Evolutionary conservation across 2,797 vertebrate species (phyloP), one percentile per base, ranked within the genome.

Genomic region (Taeniopygia guttata): DNA sequence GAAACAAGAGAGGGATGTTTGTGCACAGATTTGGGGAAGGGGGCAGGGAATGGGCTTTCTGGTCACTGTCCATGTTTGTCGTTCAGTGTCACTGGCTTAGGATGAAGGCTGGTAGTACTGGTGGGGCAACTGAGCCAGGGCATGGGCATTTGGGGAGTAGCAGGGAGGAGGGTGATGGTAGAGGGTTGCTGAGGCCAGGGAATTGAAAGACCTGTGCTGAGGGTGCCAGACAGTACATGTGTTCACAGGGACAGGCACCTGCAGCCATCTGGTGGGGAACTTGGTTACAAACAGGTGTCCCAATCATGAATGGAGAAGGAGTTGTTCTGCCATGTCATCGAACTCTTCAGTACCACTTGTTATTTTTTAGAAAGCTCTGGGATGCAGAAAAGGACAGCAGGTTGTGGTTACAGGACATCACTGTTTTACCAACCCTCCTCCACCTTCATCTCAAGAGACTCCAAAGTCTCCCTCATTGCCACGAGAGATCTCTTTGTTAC

Each of bases 1-100:
- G 58, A 75, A 45, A 81, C 0, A 0, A 56, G 63, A 64, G 49
- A 84, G 26, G 11, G 10, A 30, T 40, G 25, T 38, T 43, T 20
- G 8, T 14, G 32, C 51, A 48, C 0, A 5, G 29, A n/a, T 5
- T 4, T 2, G 3, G 36, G 51, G 9, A 56, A 32, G 26, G 15
- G 27, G 22, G 8, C 43, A 66, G 43, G 32, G 19, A 11, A 14
- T 10, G n/a, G 13, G 8, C 43, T 70, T 83, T 68, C 60, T 79
- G n/a, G 15, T 66, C 66, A n/a, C n/a, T 58, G 48, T 69, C 17
- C 59, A 23, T 55, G 26, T 15, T 36, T 84, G 36, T 55, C 40
- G 59, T 42, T 79, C 13, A 5, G 30, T 64, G n/a, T 64, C 55
- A 55, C 13, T 4, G 17, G 45, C 29, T 66, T 72, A 84, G 48